Conservation (phyloP, 2,888 invertebrate genomes). For the Himalopsyche anomala region DNA sequence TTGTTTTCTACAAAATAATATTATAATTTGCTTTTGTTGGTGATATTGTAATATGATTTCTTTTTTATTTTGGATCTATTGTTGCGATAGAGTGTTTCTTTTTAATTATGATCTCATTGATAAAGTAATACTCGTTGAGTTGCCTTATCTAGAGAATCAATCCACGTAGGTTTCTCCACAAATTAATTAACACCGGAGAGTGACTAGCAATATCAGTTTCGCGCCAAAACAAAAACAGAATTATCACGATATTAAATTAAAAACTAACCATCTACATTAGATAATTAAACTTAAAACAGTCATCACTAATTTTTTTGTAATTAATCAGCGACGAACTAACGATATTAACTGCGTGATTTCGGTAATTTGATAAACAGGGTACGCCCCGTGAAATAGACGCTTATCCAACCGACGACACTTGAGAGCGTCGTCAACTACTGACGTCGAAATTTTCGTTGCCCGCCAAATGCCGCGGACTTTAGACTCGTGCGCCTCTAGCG, state of each 20-base stretch:
- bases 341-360: slow-evolving; percentile 1
- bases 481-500: not conserved
- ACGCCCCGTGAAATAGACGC: not conserved
- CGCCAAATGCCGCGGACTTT: slow-evolving; percentile 2
- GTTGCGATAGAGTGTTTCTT: not conserved
- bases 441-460: slow-evolving; percentile 10
- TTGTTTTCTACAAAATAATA: no score
- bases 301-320: not conserved
- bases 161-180: not conserved
- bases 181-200: not conserved
- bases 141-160: not conserved
- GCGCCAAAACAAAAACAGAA: not conserved
- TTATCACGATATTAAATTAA: not conserved
- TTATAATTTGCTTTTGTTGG: no score
- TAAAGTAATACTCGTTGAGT: not conserved
- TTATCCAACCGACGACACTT: not conserved
- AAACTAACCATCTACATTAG: not conserved
- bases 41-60: not conserved
- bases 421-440: slow-evolving; percentile 22
- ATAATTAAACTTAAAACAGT: not conserved
- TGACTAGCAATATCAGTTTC: not conserved
- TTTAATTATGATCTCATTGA: slow-evolving; percentile 5
- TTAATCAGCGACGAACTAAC: not conserved
- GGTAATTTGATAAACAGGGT: not conserved
- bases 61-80: not conserved